Evolutionary conservation across 2,888 invertebrate genomes (phyloP).

Genomic region (Sesia bembeciformis): DNA sequence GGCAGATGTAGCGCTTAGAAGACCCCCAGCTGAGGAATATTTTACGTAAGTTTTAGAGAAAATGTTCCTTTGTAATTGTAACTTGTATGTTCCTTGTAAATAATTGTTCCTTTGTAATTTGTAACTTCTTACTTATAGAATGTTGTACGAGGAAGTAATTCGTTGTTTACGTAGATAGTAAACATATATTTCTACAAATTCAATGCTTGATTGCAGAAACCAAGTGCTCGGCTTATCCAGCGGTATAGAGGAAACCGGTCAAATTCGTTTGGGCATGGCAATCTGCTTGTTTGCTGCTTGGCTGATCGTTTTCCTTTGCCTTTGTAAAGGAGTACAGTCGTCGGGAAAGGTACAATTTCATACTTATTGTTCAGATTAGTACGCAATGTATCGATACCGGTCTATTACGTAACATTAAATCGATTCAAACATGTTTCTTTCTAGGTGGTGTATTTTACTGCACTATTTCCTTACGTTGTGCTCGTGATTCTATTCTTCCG

Average conservation of each 20-base stretch:
- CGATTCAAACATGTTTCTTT: constrained; percentile 9
- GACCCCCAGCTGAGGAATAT: constrained; percentile 83
- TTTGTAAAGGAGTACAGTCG: constrained; percentile 86
- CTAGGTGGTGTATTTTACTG: constrained; percentile 84
- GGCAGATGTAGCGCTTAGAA: constrained; percentile 71
- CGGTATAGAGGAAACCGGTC: constrained; percentile 82
- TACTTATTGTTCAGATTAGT: not conserved
- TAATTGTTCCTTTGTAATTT: too few relatives aligned
- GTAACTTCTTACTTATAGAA: not conserved
- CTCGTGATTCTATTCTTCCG: constrained; percentile 84
- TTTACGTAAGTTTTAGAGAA: constrained; percentile 72
- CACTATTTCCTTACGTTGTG: constrained; percentile 84
- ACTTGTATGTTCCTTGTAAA: too few relatives aligned
- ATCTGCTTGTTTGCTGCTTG: constrained; percentile 84
- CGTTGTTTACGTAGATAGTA: not conserved
- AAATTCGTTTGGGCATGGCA: constrained; percentile 80
- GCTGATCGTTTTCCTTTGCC: constrained; percentile 84
- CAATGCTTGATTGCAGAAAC: constrained; percentile 47
- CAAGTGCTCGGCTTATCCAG: constrained; percentile 80
- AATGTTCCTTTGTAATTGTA: too few relatives aligned
- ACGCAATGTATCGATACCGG: not conserved
- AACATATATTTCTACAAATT: constrained; percentile 2
- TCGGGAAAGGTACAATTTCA: constrained; percentile 77
- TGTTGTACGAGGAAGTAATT: not conserved
- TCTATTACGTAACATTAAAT: not conserved